phyloP scores from a whole-genome alignment of 1,140 invertebrate species.

The Eciton burchellii region DNA sequence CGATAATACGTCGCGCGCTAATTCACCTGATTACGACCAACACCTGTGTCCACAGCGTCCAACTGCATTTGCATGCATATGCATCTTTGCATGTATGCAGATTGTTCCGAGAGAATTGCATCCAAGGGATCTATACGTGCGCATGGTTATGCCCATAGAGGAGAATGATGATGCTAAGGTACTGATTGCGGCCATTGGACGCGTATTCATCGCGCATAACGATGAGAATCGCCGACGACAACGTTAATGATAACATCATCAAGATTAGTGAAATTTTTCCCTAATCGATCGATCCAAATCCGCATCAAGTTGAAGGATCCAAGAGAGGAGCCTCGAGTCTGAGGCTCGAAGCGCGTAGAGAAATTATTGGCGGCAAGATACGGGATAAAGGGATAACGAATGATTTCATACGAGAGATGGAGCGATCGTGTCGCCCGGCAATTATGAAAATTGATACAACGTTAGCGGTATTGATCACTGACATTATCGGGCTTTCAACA shows the following conservation, averaged over 20 bases:
- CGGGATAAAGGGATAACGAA: too few relatives aligned
- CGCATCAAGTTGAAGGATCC: too few relatives aligned
- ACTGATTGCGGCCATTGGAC: slow-evolving; percentile 40
- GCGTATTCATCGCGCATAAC: background rate
- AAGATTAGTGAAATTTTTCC: too few relatives aligned
- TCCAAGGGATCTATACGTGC: slow-evolving; percentile 44
- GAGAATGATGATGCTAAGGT: slow-evolving; percentile 47
- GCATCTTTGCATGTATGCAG: slow-evolving; percentile 48
- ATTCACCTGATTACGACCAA: slow-evolving; percentile 45
- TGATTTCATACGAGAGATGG: too few relatives aligned
- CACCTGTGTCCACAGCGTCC: slow-evolving; percentile 44
- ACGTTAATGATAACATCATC: too few relatives aligned
- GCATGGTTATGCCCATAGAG: slow-evolving; percentile 23
- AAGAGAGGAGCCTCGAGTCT: too few relatives aligned
- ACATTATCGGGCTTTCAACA: slow-evolving; percentile 5
- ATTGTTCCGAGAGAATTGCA: slow-evolving; percentile 54
- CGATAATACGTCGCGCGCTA: slow-evolving; percentile 23
- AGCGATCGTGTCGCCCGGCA: background rate
- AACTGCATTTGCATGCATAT: slow-evolving; percentile 51
- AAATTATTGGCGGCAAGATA: too few relatives aligned
- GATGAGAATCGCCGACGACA: background rate
- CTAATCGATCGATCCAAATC: too few relatives aligned
- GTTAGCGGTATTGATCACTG: background rate
- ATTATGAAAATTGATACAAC: background rate
- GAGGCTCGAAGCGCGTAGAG: too few relatives aligned